A percentile compares a stretch with the other conserved stretches of the same genome.
Evolutionary conservation across 2,888 invertebrate genomes (phyloP).

Genomic region (Seira musarum): DNA sequence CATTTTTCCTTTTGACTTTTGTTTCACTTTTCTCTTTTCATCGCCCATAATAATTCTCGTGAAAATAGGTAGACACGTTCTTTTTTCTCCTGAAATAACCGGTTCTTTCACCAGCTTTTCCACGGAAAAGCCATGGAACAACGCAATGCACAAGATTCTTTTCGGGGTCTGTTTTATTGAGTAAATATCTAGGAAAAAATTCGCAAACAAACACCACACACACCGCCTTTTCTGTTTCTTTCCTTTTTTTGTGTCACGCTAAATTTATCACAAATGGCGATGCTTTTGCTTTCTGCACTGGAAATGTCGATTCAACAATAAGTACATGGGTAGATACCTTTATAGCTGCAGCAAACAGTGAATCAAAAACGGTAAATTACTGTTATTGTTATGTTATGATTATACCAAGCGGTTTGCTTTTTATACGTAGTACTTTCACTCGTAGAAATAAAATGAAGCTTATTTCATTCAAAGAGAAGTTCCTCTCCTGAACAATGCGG

Average conservation of each 20-base stretch:
- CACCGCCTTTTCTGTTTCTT: background rate
- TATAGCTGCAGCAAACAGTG: background rate
- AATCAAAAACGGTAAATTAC: slow-evolving; percentile 40
- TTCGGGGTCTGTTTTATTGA: background rate
- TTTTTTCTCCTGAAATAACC: too few relatives aligned
- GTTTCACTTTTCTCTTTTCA: slow-evolving; percentile 47
- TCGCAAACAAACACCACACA: background rate
- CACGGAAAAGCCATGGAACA: too few relatives aligned
- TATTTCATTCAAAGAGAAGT: too few relatives aligned
- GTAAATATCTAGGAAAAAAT: background rate
- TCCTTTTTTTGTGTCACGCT: slow-evolving; percentile 41
- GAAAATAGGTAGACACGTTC: too few relatives aligned
- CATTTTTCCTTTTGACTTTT: slow-evolving; percentile 48
- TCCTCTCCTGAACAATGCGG: too few relatives aligned
- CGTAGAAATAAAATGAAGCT: too few relatives aligned
- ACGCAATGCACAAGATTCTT: background rate
- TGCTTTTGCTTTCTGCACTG: too few relatives aligned
- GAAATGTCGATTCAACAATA: slow-evolving; percentile 11
- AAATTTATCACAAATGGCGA: slow-evolving; percentile 52
- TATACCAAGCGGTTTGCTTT: too few relatives aligned
- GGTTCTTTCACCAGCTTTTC: too few relatives aligned
- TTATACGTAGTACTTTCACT: too few relatives aligned
- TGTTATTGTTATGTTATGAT: slow-evolving; percentile 45
- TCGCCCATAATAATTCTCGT: background rate
- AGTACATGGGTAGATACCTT: too few relatives aligned